These are phyloP conservation scores for Ennomos fuscantarius DNA, from an alignment of 2,888 invertebrate genomes.

Conservation along the genomic window DNA sequence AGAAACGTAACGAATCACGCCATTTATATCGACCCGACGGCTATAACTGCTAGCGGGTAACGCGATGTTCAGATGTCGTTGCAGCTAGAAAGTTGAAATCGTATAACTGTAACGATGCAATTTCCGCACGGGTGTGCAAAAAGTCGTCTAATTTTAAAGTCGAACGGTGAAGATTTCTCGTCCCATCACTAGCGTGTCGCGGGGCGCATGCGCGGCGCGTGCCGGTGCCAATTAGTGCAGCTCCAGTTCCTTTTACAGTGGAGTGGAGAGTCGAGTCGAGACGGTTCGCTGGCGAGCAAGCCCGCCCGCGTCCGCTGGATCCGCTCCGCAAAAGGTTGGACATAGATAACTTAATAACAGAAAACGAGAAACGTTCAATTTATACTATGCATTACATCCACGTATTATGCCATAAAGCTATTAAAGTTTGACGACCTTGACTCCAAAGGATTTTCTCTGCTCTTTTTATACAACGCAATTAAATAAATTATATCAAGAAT, in stretches of 20 bases:
- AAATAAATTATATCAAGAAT: no score
- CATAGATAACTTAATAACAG: constrained; percentile 4
- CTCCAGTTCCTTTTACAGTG: constrained; percentile 80
- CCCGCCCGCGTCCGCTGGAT: constrained; percentile 40
- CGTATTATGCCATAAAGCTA: no score
- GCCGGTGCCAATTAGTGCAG: constrained; percentile 83
- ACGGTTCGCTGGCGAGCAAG: constrained; percentile 67
- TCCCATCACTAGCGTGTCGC: constrained; percentile 78
- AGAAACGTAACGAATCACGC: constrained; percentile 60
- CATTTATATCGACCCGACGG: constrained; percentile 43
- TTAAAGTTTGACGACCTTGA: no score
- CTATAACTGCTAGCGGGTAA: constrained; percentile 45
- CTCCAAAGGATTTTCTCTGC: no score
- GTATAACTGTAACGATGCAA: constrained; percentile 66
- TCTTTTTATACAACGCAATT: no score
- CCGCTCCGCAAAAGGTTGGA: constrained; percentile 21
- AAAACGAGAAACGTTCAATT: neutral
- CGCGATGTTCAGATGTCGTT: constrained; percentile 45
- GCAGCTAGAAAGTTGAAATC: constrained; percentile 63
- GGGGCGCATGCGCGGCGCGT: constrained; percentile 78
- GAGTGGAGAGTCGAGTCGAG: constrained; percentile 69
- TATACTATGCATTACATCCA: neutral
- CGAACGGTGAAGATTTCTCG: constrained; percentile 78
- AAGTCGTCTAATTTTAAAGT: constrained; percentile 73
- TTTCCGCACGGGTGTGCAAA: constrained; percentile 69